Base-by-base conservation (phyloP, 2,888 invertebrate species). In the Drosophila multiciliata region DNA sequence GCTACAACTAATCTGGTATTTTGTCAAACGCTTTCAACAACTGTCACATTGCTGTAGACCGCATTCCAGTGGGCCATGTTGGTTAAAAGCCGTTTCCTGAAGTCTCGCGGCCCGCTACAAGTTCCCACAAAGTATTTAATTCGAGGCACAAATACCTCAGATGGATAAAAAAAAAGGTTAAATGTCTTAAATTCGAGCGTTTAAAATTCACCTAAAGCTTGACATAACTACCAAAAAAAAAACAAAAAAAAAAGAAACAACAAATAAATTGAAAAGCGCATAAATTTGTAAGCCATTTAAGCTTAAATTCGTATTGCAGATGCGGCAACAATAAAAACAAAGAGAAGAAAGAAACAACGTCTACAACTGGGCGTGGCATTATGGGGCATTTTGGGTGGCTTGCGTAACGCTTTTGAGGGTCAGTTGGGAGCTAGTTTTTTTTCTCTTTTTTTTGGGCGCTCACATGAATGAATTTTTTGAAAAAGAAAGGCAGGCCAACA, bases 261-360 rank as follows among this genome's bases (percentile, higher is more conserved):
- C 42, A 55, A 53, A 73, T 48, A 73, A 83, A 75, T 75, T 70
- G 72, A 78, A 81, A 70, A 79, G 70, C 71, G 75, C 79, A 87
- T 84, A 85, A 85, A 85, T 85, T 85, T 87, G 89, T 85, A 63
- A 82, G 68, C 29, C 80, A 73, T 82, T 85, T 79, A 81, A 38
- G 40, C 52, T 62, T 54, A 66, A 68, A 66, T 66, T 60, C 55
- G 55, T 68, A 54, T 38, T 42, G 49, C 55, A 63, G 72, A 73
- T 66, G 61, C 66, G 71, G 52, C 73, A 66, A 64, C 65, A 70
- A 50, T 49, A 50, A 35, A 42, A 70, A 68, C 69, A 49, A 57
- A 69, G 49, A 61, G 78, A 26, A 36, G 29, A 52, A 40, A 68
- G 23, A 11, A 32, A 38, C 40, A 33, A 50, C 40, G 52, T 2